Evolutionary conservation across 1,140 invertebrate species (phyloP).

Genomic region (Tribolium castaneum): DNA sequence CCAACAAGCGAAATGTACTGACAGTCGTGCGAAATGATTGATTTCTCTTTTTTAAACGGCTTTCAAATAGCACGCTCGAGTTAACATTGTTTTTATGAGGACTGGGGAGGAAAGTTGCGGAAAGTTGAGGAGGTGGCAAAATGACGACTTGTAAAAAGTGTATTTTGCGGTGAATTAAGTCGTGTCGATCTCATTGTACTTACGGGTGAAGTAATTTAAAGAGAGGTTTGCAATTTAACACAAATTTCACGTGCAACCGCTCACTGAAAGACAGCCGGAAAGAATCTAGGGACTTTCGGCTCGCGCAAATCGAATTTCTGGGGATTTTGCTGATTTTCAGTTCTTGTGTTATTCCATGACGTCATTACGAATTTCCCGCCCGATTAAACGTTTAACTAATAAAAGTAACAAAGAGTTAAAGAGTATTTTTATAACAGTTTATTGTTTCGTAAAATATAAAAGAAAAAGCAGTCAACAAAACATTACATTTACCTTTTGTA

Average conservation of each 20-base stretch:
- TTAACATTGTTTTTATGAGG: neutral
- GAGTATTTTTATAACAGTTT: slow-evolving; percentile 15
- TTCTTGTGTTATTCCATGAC: slow-evolving; percentile 21
- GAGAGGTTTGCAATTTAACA: slow-evolving; percentile 11
- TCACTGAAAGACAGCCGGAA: slow-evolving; percentile 26
- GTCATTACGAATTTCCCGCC: neutral
- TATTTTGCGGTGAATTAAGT: neutral
- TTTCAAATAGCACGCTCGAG: slow-evolving; percentile 3
- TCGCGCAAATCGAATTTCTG: neutral
- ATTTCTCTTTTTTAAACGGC: slow-evolving; percentile 7
- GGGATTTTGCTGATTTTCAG: neutral
- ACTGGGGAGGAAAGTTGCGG: neutral
- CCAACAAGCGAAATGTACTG: neutral
- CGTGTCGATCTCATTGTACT: neutral
- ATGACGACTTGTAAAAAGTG: neutral
- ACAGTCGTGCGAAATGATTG: neutral
- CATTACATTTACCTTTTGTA: neutral
- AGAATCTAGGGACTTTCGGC: neutral
- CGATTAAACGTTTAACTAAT: neutral
- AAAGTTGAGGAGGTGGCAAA: neutral
- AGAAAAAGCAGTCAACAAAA: slow-evolving; percentile 10
- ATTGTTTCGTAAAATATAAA: slow-evolving; percentile 27
- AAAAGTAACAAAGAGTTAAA: too few relatives aligned
- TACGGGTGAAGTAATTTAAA: neutral
- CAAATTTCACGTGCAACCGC: slow-evolving; percentile 29